Percentiles rank a stretch among this genome's conserved stretches.
Evolutionary conservation across 2,888 invertebrate genomes (phyloP).

Genomic region (Pammene fasciana): DNA sequence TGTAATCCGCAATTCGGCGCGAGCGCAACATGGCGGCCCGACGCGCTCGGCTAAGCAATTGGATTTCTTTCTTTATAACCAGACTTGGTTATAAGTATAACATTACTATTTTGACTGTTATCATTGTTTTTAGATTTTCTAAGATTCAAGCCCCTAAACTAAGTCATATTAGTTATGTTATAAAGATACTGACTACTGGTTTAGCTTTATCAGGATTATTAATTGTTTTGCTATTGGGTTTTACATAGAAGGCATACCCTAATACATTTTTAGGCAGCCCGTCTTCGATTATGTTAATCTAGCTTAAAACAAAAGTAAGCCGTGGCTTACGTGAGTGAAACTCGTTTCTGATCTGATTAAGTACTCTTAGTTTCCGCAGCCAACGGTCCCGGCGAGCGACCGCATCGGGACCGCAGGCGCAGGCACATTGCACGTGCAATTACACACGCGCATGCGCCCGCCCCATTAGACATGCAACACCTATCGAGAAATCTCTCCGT

Average conservation of each 20-base stretch:
- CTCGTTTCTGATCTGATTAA: conserved; percentile 16
- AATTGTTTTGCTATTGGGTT: too few relatives aligned
- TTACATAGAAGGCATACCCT: too few relatives aligned
- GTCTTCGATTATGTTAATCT: neutral
- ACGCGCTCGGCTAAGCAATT: conserved; percentile 52
- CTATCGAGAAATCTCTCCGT: conserved; percentile 30
- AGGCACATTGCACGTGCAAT: conserved; percentile 60
- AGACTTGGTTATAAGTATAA: neutral
- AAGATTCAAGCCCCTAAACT: too few relatives aligned
- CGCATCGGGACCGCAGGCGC: conserved; percentile 46
- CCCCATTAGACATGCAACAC: conserved; percentile 39
- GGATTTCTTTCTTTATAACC: conserved; percentile 24
- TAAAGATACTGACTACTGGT: too few relatives aligned
- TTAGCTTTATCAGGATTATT: too few relatives aligned
- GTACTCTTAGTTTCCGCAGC: conserved; percentile 28
- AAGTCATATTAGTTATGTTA: too few relatives aligned
- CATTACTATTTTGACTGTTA: neutral
- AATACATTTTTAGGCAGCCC: neutral
- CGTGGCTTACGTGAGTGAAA: conserved; percentile 22
- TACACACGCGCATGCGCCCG: conserved; percentile 53
- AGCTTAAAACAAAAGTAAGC: neutral
- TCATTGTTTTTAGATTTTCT: neutral
- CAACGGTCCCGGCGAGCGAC: conserved; percentile 34
- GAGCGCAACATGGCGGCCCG: conserved; percentile 75
- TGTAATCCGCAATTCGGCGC: conserved; percentile 80